Evolutionary conservation across 1,140 invertebrate species (phyloP), one percentile per base, ranked within the genome.

Genomic region (Drosophila tani): DNA sequence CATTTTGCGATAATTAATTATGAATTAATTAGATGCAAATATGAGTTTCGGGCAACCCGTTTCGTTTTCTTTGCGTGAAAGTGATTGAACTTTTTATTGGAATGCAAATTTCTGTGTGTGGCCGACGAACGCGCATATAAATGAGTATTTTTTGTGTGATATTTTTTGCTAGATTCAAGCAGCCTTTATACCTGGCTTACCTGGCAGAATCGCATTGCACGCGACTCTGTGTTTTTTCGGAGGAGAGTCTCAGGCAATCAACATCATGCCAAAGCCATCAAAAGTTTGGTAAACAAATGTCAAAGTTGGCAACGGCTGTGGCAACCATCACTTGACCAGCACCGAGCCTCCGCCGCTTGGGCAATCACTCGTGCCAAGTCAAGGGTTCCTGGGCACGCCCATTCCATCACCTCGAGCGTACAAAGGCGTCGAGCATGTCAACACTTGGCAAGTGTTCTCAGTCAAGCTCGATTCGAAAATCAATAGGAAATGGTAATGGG

Each of bases 401-500:
- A 41, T 27, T 8, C 63, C 53, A 43, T 65, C 55, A n/a, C 59
- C 53, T 19, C 46, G 53, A 40, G 67, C 65, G 27, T 41, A 32
- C 57, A 46, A 59, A 21, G 14, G 53, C 53, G 59, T 63, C 38
- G 47, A 58, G 59, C 65, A 66, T 81, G 79, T 81, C 81, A 81
- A 84, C 81, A 65, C 40, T 56, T 45, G 51, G 35, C 51, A 43
- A 21, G 38, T 43, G 66, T 29, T 50, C 40, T 46, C 24, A 21
- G 67, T n/a, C 17, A 24, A 40, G 27, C 29, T 17, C 11, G 27
- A 53, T 40, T 24, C 35, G 47, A 78, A 85, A 85, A 85, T 85
- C 82, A 75, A 86, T 85, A 86, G 40, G 11, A 59, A 66, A 60
- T 81, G 64, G 35, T 55, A 77, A 47, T 41, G 41, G n/a, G 12